phyloP scores from a whole-genome alignment of 2,888 invertebrate genomes.

The Fabriciana adippe region DNA sequence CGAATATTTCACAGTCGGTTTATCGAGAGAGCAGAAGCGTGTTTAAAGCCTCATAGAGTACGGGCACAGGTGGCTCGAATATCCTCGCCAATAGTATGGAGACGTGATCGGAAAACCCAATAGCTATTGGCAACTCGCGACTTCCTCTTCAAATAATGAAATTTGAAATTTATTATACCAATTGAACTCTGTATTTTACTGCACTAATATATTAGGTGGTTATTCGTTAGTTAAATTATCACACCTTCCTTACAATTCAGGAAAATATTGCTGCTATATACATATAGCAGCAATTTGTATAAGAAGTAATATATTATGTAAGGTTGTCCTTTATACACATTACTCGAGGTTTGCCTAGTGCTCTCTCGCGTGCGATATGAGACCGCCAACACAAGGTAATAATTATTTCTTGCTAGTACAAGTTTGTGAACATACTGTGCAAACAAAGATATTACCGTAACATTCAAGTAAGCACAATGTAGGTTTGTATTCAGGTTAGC shows the following conservation, averaged over 20 bases:
- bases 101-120: slow-evolving; percentile 79
- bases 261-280: too few relatives aligned
- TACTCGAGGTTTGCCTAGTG: slow-evolving; percentile 29
- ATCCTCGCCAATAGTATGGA: slow-evolving; percentile 77
- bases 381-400: slow-evolving; percentile 36
- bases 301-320: slow-evolving; percentile 3
- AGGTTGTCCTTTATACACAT: slow-evolving; percentile 30
- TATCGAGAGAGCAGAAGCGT: slow-evolving; percentile 75
- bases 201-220: slow-evolving; percentile 63
- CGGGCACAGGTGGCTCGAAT: slow-evolving; percentile 78
- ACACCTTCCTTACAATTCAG: not conserved
- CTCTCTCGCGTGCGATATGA: slow-evolving; percentile 34
- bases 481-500: slow-evolving; percentile 27
- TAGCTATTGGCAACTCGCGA: slow-evolving; percentile 74
- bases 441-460: slow-evolving; percentile 37
- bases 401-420: slow-evolving; percentile 39
- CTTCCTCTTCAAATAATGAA: slow-evolving; percentile 80
- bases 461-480: slow-evolving; percentile 34
- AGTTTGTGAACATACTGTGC: slow-evolving; percentile 31
- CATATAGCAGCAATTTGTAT: not conserved
- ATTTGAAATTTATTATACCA: slow-evolving; percentile 78
- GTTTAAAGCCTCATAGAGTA: slow-evolving; percentile 79
- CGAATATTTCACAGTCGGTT: slow-evolving; percentile 79
- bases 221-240: slow-evolving; percentile 1
- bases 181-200: slow-evolving; percentile 65